A percentile compares a stretch with the other conserved stretches of the same genome.
phyloP scores from a whole-genome alignment of 2,113 vertebrate species.

The Gadus macrocephalus region DNA sequence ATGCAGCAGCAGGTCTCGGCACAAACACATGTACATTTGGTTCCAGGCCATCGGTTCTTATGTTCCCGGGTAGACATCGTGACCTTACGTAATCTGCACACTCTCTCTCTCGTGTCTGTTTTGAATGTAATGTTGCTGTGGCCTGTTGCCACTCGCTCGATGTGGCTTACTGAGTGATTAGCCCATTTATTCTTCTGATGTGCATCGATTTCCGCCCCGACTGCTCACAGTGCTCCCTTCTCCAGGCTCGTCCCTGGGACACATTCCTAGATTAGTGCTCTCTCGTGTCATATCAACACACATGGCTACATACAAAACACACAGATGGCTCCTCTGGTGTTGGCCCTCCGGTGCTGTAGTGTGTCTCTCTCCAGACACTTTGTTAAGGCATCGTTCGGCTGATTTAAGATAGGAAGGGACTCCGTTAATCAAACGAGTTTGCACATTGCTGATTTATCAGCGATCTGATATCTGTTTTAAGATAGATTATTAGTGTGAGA shows the following conservation, averaged over 20 bases:
- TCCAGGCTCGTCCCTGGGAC: slow-evolving; percentile 30
- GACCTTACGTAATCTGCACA: slow-evolving; percentile 30
- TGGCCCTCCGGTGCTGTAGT: too few relatives aligned
- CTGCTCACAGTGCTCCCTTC: slow-evolving; percentile 38
- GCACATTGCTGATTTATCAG: too few relatives aligned
- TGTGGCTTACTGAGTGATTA: slow-evolving; percentile 56
- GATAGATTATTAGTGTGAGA: too few relatives aligned
- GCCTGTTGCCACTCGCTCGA: slow-evolving; percentile 41
- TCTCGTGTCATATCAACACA: slow-evolving; percentile 40
- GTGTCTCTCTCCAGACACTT: too few relatives aligned
- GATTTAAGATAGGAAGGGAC: too few relatives aligned
- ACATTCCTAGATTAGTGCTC: slow-evolving; percentile 32
- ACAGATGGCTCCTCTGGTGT: slow-evolving; percentile 18
- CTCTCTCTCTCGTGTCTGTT: too few relatives aligned
- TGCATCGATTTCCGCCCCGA: slow-evolving; percentile 55
- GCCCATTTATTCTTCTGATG: slow-evolving; percentile 49
- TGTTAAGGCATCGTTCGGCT: too few relatives aligned
- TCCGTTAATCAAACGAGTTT: too few relatives aligned
- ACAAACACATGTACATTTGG: not conserved
- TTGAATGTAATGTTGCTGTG: slow-evolving; percentile 35
- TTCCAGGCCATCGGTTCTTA: slow-evolving; percentile 15
- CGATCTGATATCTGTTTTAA: too few relatives aligned
- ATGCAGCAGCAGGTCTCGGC: too few relatives aligned
- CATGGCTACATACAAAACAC: slow-evolving; percentile 22
- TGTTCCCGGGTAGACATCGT: slow-evolving; percentile 10